Base-by-base conservation (phyloP, 2,888 invertebrate species). In the Empis livida region DNA sequence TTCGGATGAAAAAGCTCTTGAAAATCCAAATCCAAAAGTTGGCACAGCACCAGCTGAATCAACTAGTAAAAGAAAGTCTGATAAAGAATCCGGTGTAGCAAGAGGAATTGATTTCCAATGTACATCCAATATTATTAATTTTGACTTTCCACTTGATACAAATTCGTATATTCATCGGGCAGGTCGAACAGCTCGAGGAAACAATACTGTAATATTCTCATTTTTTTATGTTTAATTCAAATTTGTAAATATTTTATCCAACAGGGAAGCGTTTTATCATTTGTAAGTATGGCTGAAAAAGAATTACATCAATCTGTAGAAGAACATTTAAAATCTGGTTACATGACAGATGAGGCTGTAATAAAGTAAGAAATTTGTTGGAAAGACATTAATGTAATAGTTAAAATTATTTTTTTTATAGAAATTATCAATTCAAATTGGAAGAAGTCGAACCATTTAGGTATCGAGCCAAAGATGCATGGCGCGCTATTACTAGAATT, bases 91-190 rank as follows among this genome's bases (percentile, higher is more conserved):
- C 1, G 95, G 97, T 13, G 90, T 94, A 13, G 88, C 96, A 0
- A 77, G 99, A 50, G 99, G 99, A 45, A 95, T 99, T 47, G 99
- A 99, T 72, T 99, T 99, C 67, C 95, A 96, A 60, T 86, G 84
- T 67, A 96, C 99, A 0, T 81, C 95, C 9, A 97, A 97, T 71
- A 93, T 99, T 1, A 84, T 99, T 49, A 99, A 99, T 71, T 99
- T 97, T 71, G 99, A 99, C 72, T 97, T 99, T 68, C 99, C 99
- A 0, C 71, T 78, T 10, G 86, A 89, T 62, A 79, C 87, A 0
- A 85, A 80, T 59, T 84, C 94, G 0, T 99, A 99, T 64, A 84
- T 99, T 50, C 99, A 99, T 67, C 75, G 99, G 59, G 96, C 95
- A 0, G 99, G 97, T 0, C 73, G 93, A 47, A 92, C 92, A 4